Conservation (phyloP, 2,888 invertebrate species). For the Dasypolia templi region DNA sequence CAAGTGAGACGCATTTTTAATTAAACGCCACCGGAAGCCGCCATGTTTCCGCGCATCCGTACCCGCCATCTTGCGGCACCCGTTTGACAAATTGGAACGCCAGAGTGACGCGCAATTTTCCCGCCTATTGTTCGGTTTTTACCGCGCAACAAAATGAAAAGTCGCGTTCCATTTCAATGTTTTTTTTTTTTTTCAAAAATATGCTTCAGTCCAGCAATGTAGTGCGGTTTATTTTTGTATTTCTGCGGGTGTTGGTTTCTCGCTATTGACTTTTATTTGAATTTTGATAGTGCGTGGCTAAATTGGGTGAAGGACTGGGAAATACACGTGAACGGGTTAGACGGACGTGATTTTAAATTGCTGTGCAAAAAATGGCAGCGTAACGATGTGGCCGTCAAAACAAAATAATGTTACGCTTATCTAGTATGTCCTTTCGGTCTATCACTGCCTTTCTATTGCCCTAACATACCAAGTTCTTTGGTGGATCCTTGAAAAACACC, state of each 20-base stretch:
- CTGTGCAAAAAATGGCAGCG: background rate
- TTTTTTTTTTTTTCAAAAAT: conserved; percentile 78
- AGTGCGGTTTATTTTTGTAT: conserved; percentile 76
- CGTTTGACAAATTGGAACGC: conserved; percentile 90
- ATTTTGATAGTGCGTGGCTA: conserved; percentile 72
- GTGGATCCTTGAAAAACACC: background rate
- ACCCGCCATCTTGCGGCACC: conserved; percentile 88
- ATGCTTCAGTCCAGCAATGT: conserved; percentile 79
- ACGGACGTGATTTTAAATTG: conserved; percentile 38
- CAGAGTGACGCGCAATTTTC: conserved; percentile 90
- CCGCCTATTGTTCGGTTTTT: conserved; percentile 89
- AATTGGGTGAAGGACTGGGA: conserved; percentile 60
- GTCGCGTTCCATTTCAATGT: conserved; percentile 83
- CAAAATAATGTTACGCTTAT: background rate
- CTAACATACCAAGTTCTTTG: no score
- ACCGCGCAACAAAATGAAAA: conserved; percentile 89
- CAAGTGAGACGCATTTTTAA: conserved; percentile 89
- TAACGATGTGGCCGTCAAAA: background rate
- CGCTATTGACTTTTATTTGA: conserved; percentile 82
- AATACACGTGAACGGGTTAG: conserved; percentile 39
- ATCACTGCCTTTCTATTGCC: background rate
- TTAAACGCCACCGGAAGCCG: conserved; percentile 87
- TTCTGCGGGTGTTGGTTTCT: conserved; percentile 79
- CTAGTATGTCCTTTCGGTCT: background rate
- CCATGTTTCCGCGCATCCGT: conserved; percentile 85